Conservation (phyloP, 2,113 vertebrate species). For the Platichthys stellatus region DNA sequence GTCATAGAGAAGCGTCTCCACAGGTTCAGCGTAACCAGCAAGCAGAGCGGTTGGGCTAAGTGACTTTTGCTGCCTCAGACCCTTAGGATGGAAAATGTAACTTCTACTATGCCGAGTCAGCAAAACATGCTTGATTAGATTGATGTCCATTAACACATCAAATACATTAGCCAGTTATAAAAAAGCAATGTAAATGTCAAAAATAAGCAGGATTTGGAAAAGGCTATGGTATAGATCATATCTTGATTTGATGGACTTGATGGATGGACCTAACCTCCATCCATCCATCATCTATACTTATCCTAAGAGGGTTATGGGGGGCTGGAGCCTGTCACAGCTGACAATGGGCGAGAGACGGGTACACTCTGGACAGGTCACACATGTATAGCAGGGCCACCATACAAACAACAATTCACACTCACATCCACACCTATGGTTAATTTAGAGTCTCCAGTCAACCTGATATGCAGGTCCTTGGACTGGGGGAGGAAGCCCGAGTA, state of each 20-base stretch:
- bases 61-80: conserved; percentile 11
- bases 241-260: too few relatives aligned
- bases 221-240: too few relatives aligned
- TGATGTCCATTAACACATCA: background rate
- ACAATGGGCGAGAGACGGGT: background rate
- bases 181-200: background rate
- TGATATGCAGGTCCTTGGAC: background rate
- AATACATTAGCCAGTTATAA: background rate
- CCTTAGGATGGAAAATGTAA: background rate
- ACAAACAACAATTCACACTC: background rate
- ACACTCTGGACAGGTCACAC: background rate
- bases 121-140: conserved; percentile 1
- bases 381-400: background rate
- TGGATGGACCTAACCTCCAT: background rate
- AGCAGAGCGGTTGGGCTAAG: conserved; percentile 15
- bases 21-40: conserved; percentile 12
- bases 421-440: background rate
- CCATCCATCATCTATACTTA: background rate
- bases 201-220: background rate
- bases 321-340: background rate
- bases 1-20: background rate
- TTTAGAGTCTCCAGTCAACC: background rate
- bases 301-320: background rate
- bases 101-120: conserved; percentile 1
- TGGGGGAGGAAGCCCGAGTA: background rate